Base-by-base conservation (phyloP, 2,113 vertebrate genomes). In the Hiodon tergisus region DNA sequence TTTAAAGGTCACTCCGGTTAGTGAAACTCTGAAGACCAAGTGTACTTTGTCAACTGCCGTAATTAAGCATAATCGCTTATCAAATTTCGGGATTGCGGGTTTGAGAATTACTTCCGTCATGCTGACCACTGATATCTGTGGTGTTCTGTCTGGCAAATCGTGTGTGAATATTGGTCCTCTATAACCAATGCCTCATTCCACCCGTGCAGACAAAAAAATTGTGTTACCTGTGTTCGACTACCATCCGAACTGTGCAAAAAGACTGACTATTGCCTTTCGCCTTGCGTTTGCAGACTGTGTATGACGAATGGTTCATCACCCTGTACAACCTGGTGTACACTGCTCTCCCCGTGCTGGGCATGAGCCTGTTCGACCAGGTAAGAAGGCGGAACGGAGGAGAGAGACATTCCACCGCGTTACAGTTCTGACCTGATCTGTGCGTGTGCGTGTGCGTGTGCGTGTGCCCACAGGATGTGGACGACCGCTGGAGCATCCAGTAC, bases 311-410 rank as follows among this genome's bases (percentile, higher is more conserved):
- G 95, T 99, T 96, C 85, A 97, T 99, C 77, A 94, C 95, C 0
- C 90, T 96, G 63, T 99, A 97, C 90, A 99, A 98, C 80, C 85
- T 99, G 87, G 79, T 98, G 6, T 98, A 98, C 87, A 98, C 96
- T 4, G 94, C 95, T 0, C 91, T 99, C 0, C 97, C 97, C 0
- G 92, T 99, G 31, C 88, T 99, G 81, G 94, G 94, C 73, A 94
- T 98, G 95, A 95, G 96, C 83, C 93, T 98, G 52, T 98, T 99
- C 65, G 95, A 98, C 79, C 95, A 99, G 96, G 97, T 99, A 91
- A 74, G 58, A 7, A 31, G 5, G 51, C 16, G 46, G 47, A 14
- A 46, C 73, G 3, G 7, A 66, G 16, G 6, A 16, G 5, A 46
- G 47, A 50, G 47, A 66, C 6, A 66, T 7, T 13, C 7, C 31